These are phyloP conservation scores for Oostethus manadensis DNA, from an alignment of 2,113 vertebrate genomes.

Conservation along the genomic window DNA sequence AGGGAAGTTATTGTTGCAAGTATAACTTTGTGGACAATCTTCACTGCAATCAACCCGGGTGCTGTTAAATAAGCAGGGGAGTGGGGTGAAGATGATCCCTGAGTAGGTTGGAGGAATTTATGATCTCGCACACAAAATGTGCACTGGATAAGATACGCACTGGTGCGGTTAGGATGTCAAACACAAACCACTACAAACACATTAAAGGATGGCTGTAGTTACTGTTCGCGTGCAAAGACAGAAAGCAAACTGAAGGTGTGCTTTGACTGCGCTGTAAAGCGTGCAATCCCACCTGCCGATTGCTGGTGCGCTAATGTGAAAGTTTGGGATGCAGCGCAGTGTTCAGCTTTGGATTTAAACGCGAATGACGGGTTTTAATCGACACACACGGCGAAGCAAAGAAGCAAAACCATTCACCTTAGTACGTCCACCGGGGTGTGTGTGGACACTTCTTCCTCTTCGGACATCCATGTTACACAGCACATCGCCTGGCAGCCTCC, in stretches of 20 bases:
- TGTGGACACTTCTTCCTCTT: slow-evolving; percentile 34
- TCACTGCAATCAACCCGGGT: slow-evolving; percentile 42
- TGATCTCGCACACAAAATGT: slow-evolving; percentile 6
- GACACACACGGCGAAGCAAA: background rate
- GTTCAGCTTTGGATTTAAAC: too few relatives aligned
- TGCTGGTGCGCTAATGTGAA: too few relatives aligned
- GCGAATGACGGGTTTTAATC: too few relatives aligned
- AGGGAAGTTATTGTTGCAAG: slow-evolving; percentile 17
- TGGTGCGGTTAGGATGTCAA: too few relatives aligned
- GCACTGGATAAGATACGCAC: slow-evolving; percentile 7
- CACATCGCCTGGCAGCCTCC: slow-evolving; percentile 37
- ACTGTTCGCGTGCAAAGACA: too few relatives aligned
- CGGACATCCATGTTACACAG: slow-evolving; percentile 58
- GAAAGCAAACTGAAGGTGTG: too few relatives aligned
- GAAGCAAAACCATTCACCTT: slow-evolving; percentile 30
- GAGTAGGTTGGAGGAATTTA: slow-evolving; percentile 31
- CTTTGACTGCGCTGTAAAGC: too few relatives aligned
- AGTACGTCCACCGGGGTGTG: slow-evolving; percentile 19
- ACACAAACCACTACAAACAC: too few relatives aligned
- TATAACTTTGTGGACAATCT: slow-evolving; percentile 31
- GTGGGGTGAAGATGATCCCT: slow-evolving; percentile 44
- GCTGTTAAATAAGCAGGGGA: slow-evolving; percentile 41
- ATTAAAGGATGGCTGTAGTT: too few relatives aligned
- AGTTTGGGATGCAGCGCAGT: too few relatives aligned
- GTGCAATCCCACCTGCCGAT: too few relatives aligned